These are phyloP conservation scores for Calcarius ornatus DNA, from an alignment of 2,113 vertebrate species.

Conservation along the genomic window DNA sequence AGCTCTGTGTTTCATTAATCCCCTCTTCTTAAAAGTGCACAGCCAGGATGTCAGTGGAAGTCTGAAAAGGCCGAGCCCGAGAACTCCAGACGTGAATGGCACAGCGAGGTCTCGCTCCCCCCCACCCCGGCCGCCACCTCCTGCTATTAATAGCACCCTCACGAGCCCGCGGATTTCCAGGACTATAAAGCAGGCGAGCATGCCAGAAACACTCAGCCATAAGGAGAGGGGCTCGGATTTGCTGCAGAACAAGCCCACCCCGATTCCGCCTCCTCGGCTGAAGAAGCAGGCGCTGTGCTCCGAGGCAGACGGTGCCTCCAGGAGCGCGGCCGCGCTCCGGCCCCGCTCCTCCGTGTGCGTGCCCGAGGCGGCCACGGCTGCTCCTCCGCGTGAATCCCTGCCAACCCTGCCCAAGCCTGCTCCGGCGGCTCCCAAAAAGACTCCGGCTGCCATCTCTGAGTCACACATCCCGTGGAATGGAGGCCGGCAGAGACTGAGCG, in stretches of 20 bases:
- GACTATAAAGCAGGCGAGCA: slow-evolving; percentile 72
- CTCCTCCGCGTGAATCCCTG: slow-evolving; percentile 66
- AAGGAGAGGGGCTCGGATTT: slow-evolving; percentile 60
- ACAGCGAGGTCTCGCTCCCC: slow-evolving; percentile 74
- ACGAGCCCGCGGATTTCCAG: slow-evolving; percentile 71
- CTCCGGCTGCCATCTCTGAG: slow-evolving; percentile 39
- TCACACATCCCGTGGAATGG: slow-evolving; percentile 67
- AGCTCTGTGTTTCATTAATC: slow-evolving; percentile 91
- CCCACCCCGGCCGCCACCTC: slow-evolving; percentile 78
- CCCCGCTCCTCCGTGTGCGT: background rate
- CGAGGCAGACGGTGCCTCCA: slow-evolving; percentile 65
- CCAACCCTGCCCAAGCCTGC: slow-evolving; percentile 33
- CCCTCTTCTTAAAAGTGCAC: slow-evolving; percentile 89
- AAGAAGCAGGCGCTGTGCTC: slow-evolving; percentile 79
- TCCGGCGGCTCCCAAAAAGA: slow-evolving; percentile 35
- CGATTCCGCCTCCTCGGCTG: slow-evolving; percentile 76
- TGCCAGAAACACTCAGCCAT: slow-evolving; percentile 77
- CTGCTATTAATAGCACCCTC: slow-evolving; percentile 78
- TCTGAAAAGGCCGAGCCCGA: slow-evolving; percentile 49
- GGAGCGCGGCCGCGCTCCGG: background rate
- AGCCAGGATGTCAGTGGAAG: slow-evolving; percentile 75
- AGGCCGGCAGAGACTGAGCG: slow-evolving; percentile 83
- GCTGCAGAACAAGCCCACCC: slow-evolving; percentile 69
- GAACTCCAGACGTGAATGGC: slow-evolving; percentile 68
- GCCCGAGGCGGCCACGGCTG: slow-evolving; percentile 63